Base-by-base conservation (phyloP, 2,113 vertebrate species). In the Myotis lucifugus region DNA sequence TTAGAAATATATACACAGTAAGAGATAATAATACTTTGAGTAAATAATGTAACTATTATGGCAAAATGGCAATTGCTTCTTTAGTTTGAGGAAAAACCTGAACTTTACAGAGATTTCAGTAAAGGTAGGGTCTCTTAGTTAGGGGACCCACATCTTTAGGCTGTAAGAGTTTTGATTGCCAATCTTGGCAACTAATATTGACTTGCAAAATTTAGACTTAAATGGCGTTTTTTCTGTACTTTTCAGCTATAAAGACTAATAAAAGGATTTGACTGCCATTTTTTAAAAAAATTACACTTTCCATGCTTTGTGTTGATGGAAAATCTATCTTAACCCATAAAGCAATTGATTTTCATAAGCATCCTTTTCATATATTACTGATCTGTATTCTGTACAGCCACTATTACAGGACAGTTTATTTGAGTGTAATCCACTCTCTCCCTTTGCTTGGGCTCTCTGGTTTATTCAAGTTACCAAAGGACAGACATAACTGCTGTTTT, bases 401-500 rank as follows among this genome's bases (percentile, higher is more conserved):
- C 88, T 70, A 91, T 97, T 97, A 98, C 97, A 93, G 97, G 97
- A 96, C 90, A 87, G 95, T 97, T 96, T 97, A 90, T 96, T 97
- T 97, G 96, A 98, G 95, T 97, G 81, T 97, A 96, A 98, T 97
- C 96, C 34, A 95, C 78, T 95, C 96, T 97, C 61, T 95, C 19
- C 85, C 29, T 97, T 98, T 97, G 98, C 98, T 97, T 97, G 84
- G 97, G 96, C 96, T 97, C 94, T 97, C 97, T 98, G 97, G 97
- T 98, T 98, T 98, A 95, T 97, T 98, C 94, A 95, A 94, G 96
- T 98, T 97, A 98, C 96, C 85, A 76, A 97, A 95, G 91, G 97
- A 97, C 91, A 98, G 97, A 98, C 98, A 98, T 98, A 98, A 97
- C 97, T 93, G 40, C 72, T 50, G 95, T 97, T 98, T 98, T 98